Conservation (phyloP, 1,140 invertebrate species). For the Probaryconus sp. region DNA sequence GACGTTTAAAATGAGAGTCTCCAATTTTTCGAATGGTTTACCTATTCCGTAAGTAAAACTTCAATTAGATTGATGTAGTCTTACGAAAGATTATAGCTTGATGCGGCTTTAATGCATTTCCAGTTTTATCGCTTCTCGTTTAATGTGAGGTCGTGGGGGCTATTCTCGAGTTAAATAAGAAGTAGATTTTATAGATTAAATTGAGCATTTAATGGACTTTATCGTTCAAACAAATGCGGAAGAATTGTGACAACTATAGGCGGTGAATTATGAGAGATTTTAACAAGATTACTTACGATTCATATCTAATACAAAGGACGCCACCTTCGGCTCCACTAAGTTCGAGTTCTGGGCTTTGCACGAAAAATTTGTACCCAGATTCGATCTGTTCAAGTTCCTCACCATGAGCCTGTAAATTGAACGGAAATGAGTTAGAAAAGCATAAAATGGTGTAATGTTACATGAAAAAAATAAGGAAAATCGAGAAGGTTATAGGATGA, state of each 20-base stretch:
- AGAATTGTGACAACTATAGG: conserved; percentile 2
- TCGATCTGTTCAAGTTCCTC: conserved; percentile 84
- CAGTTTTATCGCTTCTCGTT: conserved; percentile 9
- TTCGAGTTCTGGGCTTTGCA: conserved; percentile 91
- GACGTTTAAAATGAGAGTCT: conserved; percentile 1
- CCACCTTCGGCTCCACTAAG: conserved; percentile 86
- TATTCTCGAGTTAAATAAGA: no score
- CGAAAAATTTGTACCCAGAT: conserved; percentile 89
- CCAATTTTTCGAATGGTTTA: background rate
- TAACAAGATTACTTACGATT: conserved; percentile 83
- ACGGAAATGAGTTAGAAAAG: no score
- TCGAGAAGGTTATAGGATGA: no score
- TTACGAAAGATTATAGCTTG: background rate
- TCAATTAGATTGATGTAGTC: background rate
- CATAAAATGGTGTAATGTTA: no score
- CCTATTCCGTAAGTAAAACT: background rate
- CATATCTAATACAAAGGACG: conserved; percentile 87
- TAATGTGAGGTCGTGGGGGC: background rate
- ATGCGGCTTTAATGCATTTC: conserved; percentile 4
- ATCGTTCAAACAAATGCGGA: conserved; percentile 1
- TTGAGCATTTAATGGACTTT: conserved; percentile 13
- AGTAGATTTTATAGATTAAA: no score
- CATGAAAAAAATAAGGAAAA: no score
- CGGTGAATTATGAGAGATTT: conserved; percentile 11
- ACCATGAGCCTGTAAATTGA: conserved; percentile 82